A percentile compares a stretch with the other conserved stretches of the same genome.
Evolutionary conservation across 2,888 invertebrate species (phyloP).

Genomic region (Heliconius charithonia): DNA sequence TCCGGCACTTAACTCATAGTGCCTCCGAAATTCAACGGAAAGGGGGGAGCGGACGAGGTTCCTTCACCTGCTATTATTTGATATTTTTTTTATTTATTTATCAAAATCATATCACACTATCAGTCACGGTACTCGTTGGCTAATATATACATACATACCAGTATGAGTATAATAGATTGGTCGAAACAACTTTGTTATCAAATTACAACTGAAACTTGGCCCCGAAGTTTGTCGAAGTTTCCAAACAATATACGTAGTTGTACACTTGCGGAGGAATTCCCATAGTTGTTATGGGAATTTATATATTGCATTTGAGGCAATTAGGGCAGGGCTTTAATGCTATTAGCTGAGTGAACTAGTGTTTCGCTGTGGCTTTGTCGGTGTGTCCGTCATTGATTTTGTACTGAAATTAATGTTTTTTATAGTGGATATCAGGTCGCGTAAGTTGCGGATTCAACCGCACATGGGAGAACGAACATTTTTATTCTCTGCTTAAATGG

Average conservation of each 20-base stretch:
- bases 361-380: neutral
- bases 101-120: neutral
- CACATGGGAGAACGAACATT: no score
- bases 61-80: neutral
- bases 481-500: no score
- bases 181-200: constrained; percentile 29
- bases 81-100: neutral
- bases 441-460: no score
- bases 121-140: neutral
- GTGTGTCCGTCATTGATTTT: neutral
- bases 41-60: neutral
- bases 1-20: no score
- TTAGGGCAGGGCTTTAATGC: constrained; percentile 3
- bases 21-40: neutral
- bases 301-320: constrained; percentile 20
- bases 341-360: constrained; percentile 2
- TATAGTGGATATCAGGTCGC: no score
- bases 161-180: constrained; percentile 9
- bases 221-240: constrained; percentile 31
- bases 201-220: constrained; percentile 29
- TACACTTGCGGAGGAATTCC: constrained; percentile 26
- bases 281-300: constrained; percentile 26
- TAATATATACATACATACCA: no score
- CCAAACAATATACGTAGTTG: constrained; percentile 29
- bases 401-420: neutral